Evolutionary conservation across 1,140 invertebrate genomes (phyloP).

Genomic region (Homarus americanus): DNA sequence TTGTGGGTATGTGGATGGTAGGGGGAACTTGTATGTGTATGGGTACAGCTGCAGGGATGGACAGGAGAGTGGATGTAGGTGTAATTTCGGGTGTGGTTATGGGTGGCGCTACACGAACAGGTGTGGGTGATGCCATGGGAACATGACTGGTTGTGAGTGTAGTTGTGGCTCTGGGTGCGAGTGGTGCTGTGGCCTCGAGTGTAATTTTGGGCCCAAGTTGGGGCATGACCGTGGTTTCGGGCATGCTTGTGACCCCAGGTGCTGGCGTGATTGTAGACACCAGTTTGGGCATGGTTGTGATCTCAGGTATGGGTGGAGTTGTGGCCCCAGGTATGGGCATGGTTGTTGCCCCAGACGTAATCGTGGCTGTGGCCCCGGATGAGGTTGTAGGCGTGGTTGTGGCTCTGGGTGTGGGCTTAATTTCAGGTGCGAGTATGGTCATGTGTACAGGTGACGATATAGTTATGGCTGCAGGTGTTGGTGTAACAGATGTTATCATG

Average conservation of each 20-base stretch:
- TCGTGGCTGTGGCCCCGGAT: background rate
- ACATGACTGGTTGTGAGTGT: too few relatives aligned
- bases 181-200: background rate
- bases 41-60: background rate
- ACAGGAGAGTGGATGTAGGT: background rate
- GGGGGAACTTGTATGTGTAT: background rate
- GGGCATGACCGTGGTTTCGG: background rate
- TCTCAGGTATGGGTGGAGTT: background rate
- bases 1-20: background rate
- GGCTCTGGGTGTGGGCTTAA: background rate
- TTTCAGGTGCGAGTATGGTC: background rate
- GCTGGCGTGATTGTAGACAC: background rate
- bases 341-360: background rate
- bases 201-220: too few relatives aligned
- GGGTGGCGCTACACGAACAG: background rate
- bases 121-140: background rate
- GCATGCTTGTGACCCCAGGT: background rate
- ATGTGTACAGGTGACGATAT: background rate
- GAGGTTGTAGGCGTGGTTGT: background rate
- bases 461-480: background rate
- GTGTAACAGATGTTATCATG: too few relatives aligned
- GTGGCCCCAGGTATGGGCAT: background rate
- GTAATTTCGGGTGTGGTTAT: background rate
- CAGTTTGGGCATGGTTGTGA: background rate
- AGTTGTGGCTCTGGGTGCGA: background rate